phyloP scores from a whole-genome alignment of 2,113 vertebrate species.

The Sander lucioperca region DNA sequence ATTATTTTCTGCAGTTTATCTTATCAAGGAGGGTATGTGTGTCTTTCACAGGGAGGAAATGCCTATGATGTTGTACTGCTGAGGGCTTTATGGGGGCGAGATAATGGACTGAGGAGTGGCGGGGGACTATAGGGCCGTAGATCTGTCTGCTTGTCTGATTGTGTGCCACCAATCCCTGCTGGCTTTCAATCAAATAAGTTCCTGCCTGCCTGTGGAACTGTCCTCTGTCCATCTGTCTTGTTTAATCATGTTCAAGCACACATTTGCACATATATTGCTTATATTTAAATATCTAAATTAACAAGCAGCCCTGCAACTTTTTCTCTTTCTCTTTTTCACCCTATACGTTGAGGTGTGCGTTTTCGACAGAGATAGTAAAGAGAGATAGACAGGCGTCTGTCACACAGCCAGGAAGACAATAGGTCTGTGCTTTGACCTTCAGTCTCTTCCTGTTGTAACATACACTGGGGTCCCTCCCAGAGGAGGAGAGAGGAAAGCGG shows the following conservation, averaged over 20 bases:
- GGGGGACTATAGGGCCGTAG: slow-evolving; percentile 1
- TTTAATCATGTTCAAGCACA: not conserved
- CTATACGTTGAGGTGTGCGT: not conserved
- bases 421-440: slow-evolving; percentile 75
- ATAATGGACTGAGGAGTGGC: slow-evolving; percentile 46
- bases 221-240: not conserved
- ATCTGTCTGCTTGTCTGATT: slow-evolving; percentile 35
- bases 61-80: slow-evolving; percentile 50
- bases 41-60: slow-evolving; percentile 53
- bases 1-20: slow-evolving; percentile 51
- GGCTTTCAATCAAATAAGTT: slow-evolving; percentile 11
- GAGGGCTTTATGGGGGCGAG: slow-evolving; percentile 53
- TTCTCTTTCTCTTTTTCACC: not conserved
- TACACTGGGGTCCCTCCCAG: slow-evolving; percentile 57
- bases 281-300: not conserved
- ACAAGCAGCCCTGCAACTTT: not conserved
- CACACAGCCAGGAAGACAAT: slow-evolving; percentile 74
- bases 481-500: slow-evolving; percentile 61
- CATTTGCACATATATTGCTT: not conserved
- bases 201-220: not conserved
- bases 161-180: not conserved
- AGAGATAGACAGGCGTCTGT: slow-evolving; percentile 65
- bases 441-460: slow-evolving; percentile 73
- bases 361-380: slow-evolving; percentile 7
- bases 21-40: slow-evolving; percentile 45